A percentile compares a stretch with the other conserved stretches of the same genome.
Evolutionary conservation across 2,113 vertebrate genomes (phyloP).

Genomic region (Dolichallabes microphthalmus): DNA sequence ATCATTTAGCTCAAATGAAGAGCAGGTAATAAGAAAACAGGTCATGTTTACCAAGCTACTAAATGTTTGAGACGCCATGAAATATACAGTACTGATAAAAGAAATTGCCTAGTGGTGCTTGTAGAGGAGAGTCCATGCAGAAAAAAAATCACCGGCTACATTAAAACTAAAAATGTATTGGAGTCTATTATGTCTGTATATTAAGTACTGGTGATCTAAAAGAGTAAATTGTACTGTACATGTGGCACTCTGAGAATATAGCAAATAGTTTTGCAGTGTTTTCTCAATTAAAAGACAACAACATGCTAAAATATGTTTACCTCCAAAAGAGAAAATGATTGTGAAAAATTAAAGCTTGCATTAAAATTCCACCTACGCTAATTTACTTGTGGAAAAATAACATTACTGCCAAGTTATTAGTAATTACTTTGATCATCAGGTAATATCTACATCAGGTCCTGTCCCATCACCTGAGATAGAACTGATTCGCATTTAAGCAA

Average conservation of each 20-base stretch:
- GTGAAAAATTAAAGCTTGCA: background rate
- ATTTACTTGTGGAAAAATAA: background rate
- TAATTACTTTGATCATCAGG: background rate
- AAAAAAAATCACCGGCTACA: background rate
- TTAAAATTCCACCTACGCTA: background rate
- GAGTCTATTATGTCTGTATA: background rate
- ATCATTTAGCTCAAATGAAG: background rate
- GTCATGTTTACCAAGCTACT: background rate
- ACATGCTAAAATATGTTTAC: background rate
- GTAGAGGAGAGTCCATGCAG: background rate
- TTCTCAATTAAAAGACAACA: background rate
- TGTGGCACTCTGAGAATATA: too few relatives aligned
- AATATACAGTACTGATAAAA: background rate
- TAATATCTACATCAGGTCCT: background rate
- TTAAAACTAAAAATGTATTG: background rate
- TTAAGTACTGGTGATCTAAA: background rate
- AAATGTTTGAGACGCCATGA: conserved; percentile 1
- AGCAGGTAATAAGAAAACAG: background rate
- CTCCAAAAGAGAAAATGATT: background rate
- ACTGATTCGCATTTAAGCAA: background rate
- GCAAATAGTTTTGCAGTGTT: background rate
- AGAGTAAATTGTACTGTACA: background rate
- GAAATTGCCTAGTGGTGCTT: background rate
- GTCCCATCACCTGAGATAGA: background rate
- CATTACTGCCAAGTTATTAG: background rate